These are phyloP conservation scores for Seriola dumerili DNA, from an alignment of 2,113 vertebrate species.

Conservation along the genomic window DNA sequence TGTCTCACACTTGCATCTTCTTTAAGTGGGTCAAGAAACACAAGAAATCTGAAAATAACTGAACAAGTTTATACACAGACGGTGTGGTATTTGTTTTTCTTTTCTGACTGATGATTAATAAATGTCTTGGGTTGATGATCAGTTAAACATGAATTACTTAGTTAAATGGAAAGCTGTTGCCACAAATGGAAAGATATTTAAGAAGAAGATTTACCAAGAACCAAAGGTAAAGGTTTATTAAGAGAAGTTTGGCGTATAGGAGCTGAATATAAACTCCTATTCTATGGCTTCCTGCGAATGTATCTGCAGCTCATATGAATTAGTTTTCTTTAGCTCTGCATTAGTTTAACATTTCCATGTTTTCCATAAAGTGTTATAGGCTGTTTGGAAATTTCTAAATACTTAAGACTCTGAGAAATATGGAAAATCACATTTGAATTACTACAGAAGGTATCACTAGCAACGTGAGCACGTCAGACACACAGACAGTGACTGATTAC, in stretches of 20 bases:
- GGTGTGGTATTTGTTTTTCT: constrained; percentile 28
- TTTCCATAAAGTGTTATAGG: background rate
- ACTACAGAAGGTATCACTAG: background rate
- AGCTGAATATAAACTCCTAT: background rate
- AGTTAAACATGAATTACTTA: constrained; percentile 38
- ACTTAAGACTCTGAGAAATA: background rate
- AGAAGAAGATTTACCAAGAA: background rate
- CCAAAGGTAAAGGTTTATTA: background rate
- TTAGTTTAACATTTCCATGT: background rate
- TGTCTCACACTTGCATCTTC: constrained; percentile 65
- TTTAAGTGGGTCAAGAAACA: constrained; percentile 73
- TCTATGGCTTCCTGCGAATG: background rate
- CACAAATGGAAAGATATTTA: constrained; percentile 23
- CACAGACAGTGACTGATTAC: constrained; percentile 47
- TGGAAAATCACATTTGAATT: background rate
- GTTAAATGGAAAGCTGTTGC: constrained; percentile 35
- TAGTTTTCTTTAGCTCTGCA: background rate
- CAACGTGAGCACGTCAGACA: constrained; percentile 4
- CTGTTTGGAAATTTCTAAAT: background rate
- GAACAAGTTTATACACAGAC: constrained; percentile 47
- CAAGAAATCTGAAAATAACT: constrained; percentile 52
- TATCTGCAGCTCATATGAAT: background rate
- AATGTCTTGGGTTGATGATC: constrained; percentile 33
- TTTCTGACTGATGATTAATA: constrained; percentile 60
- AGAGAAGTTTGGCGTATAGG: background rate